phyloP scores from a whole-genome alignment of 2,888 invertebrate species.

The Cephus sareptanus region DNA sequence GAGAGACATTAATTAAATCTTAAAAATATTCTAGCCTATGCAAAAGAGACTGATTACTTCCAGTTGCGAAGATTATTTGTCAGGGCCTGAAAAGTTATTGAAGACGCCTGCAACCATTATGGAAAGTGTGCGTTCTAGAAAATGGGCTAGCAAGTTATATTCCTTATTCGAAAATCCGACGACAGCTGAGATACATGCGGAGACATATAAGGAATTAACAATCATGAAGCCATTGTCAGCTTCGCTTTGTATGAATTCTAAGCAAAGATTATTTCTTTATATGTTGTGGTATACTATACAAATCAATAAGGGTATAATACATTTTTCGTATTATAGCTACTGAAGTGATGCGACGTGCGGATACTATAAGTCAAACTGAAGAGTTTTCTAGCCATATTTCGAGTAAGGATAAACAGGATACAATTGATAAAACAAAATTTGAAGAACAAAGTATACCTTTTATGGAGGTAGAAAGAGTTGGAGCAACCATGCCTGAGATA shows the following conservation, averaged over 20 bases:
- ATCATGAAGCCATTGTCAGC: neutral
- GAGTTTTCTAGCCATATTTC: conserved; percentile 6
- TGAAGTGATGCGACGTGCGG: conserved; percentile 13
- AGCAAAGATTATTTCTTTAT: neutral
- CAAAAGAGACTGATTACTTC: neutral
- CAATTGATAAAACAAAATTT: neutral
- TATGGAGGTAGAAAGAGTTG: neutral
- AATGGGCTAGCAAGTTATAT: neutral
- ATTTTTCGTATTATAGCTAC: neutral
- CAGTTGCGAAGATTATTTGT: neutral
- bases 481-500: neutral
- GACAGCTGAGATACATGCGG: neutral
- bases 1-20: neutral
- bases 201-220: neutral
- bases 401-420: neutral
- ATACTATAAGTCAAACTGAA: conserved; percentile 4
- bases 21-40: neutral
- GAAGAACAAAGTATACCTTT: neutral
- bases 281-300: neutral
- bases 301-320: neutral
- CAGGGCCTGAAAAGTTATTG: neutral
- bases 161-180: neutral
- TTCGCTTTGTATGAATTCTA: neutral
- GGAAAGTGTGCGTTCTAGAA: neutral
- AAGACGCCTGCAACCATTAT: neutral